A percentile compares a stretch with the other conserved stretches of the same genome.
Conservation (phyloP, 2,113 vertebrate genomes). For the Zapornia atra region DNA sequence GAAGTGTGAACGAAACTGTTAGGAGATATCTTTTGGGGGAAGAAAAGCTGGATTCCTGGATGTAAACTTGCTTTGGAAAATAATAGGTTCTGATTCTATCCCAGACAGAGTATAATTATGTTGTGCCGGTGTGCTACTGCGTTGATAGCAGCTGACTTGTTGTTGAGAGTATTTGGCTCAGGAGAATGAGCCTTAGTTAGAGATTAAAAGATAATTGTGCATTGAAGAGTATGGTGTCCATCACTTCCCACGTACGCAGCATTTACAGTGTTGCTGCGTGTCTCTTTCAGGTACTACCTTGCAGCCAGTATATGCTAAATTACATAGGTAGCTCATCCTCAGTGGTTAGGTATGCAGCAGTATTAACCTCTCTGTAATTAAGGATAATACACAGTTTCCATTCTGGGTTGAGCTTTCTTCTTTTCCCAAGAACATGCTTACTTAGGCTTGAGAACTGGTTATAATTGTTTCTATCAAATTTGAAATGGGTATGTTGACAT, state of each 20-base stretch:
- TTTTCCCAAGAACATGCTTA: not conserved
- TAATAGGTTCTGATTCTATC: not conserved
- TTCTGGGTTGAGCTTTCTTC: not conserved
- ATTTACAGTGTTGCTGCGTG: not conserved
- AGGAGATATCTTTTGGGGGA: not conserved
- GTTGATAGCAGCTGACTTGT: not conserved
- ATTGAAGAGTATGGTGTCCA: not conserved
- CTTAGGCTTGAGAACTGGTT: not conserved
- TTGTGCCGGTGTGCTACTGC: not conserved
- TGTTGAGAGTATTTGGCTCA: not conserved
- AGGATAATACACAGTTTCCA: not conserved
- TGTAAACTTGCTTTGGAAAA: not conserved
- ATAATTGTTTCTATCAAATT: not conserved
- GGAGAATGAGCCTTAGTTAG: not conserved
- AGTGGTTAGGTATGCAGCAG: not conserved
- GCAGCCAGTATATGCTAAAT: not conserved
- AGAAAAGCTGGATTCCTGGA: not conserved
- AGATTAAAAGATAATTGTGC: not conserved
- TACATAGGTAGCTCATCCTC: not conserved
- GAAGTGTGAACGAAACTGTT: not conserved
- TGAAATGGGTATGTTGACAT: not conserved
- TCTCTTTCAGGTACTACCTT: not conserved
- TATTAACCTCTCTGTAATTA: not conserved
- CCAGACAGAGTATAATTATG: not conserved
- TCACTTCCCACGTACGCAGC: not conserved